Conservation (phyloP, 2,797 vertebrate genomes). For the Phyllotis vaccarum region DNA sequence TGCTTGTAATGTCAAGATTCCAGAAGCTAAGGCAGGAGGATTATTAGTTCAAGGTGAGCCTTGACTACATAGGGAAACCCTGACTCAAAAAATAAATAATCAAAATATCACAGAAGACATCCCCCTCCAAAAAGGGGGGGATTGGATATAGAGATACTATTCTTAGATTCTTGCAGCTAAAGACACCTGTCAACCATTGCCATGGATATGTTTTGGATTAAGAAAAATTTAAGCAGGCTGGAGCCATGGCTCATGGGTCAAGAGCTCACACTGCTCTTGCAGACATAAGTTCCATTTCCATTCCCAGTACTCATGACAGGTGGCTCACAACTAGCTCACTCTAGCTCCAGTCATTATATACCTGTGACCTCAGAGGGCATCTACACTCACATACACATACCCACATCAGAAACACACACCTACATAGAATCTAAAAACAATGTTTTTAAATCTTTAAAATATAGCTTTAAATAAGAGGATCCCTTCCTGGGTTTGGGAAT, state of each 20-base stretch:
- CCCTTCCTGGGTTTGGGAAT: background rate
- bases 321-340: background rate
- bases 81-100: background rate
- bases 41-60: background rate
- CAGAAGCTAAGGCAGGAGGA: background rate
- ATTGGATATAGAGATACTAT: background rate
- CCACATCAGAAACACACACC: background rate
- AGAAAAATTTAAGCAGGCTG: background rate
- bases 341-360: background rate
- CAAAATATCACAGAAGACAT: background rate
- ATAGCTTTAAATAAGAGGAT: slow-evolving; percentile 28
- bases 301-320: background rate
- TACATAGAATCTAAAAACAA: background rate
- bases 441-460: background rate
- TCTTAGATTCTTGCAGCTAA: background rate
- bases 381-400: background rate
- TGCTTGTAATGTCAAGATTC: background rate
- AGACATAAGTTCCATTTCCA: background rate
- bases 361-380: background rate
- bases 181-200: background rate
- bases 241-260: background rate
- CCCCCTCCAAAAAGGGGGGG: background rate
- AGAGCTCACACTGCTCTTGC: background rate
- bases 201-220: background rate
- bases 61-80: background rate